Evolutionary conservation across 2,797 vertebrate species (phyloP).

Genomic region (Chelmon rostratus): DNA sequence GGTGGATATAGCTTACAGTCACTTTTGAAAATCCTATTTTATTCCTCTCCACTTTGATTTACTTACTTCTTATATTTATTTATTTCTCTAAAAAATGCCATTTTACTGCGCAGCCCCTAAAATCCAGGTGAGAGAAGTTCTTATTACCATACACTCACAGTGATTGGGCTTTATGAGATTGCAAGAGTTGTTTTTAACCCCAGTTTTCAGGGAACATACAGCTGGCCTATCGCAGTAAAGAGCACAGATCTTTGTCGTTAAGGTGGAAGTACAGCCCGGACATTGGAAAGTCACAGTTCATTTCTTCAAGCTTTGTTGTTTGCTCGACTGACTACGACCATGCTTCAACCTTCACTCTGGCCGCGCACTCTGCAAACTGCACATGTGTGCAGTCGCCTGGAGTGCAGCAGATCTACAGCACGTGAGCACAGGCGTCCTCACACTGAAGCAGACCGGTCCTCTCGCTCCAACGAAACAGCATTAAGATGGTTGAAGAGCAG

Average conservation of each 20-base stretch:
- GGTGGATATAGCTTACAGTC: no score
- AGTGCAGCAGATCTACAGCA: neutral
- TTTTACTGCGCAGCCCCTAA: neutral
- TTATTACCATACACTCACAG: no score
- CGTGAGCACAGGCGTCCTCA: neutral
- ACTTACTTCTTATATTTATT: neutral
- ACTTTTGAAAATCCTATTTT: neutral
- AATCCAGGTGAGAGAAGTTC: neutral
- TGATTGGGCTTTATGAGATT: neutral
- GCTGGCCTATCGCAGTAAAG: no score
- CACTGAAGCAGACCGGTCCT: neutral
- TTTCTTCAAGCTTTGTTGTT: neutral
- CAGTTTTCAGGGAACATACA: no score
- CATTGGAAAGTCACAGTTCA: neutral
- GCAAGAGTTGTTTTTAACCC: no score
- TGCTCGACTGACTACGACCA: neutral
- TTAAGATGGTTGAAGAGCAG: neutral
- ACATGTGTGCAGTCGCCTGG: neutral
- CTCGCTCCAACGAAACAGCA: neutral
- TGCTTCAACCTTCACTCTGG: neutral
- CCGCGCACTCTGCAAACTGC: neutral
- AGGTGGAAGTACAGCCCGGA: no score
- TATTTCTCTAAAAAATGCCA: neutral
- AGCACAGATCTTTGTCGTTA: no score
- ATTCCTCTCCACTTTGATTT: conserved; percentile 1